phyloP scores from a whole-genome alignment of 2,113 vertebrate species.

The Madoqua kirkii region DNA sequence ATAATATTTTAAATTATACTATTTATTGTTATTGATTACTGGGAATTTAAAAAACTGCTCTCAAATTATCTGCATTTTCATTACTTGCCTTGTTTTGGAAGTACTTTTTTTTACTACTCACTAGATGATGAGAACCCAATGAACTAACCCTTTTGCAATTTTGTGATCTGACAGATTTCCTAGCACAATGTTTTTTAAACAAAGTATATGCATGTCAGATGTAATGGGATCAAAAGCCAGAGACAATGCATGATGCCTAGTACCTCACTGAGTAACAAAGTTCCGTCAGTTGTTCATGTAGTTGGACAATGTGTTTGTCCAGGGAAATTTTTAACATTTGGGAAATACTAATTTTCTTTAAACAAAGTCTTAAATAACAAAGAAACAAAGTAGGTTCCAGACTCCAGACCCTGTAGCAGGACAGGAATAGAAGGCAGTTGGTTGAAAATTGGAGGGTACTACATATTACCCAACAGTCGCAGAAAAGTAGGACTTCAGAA shows the following conservation, averaged over 20 bases:
- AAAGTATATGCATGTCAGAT: neutral
- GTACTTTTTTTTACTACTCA: neutral
- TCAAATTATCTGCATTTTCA: neutral
- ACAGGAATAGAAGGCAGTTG: constrained; percentile 7
- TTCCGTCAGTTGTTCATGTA: neutral
- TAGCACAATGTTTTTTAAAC: neutral
- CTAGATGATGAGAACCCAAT: neutral
- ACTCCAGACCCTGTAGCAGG: constrained; percentile 33
- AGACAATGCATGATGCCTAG: neutral
- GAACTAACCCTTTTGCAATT: neutral
- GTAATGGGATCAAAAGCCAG: neutral
- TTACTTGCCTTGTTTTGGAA: neutral
- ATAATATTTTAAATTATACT: neutral
- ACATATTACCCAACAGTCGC: neutral
- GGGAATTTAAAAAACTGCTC: neutral
- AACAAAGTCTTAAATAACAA: constrained; percentile 70
- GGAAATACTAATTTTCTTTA: constrained; percentile 77
- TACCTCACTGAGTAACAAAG: neutral
- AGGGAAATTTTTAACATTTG: constrained; percentile 30
- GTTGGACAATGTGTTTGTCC: neutral
- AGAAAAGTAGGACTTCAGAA: neutral
- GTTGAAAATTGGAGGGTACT: neutral
- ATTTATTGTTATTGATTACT: constrained; percentile 7
- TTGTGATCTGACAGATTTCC: neutral
- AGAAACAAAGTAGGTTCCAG: constrained; percentile 46